Evolutionary conservation across 1,140 invertebrate genomes (phyloP), one percentile per base, ranked within the genome.

Genomic region (Ridgeia piscesae): DNA sequence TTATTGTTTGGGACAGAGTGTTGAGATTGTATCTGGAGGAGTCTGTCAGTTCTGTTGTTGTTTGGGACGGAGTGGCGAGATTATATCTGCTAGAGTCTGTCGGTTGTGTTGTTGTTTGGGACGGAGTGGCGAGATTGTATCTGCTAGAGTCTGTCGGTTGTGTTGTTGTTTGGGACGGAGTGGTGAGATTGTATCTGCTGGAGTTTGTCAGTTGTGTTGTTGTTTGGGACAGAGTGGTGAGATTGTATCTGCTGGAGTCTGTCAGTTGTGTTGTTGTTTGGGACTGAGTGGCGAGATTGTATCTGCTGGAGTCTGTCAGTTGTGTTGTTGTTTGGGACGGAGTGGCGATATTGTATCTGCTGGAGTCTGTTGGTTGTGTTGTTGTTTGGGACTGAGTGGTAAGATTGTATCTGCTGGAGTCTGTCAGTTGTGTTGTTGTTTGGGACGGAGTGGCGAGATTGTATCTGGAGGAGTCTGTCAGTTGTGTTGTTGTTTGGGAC

Each of bases 171-270:
- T 89, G n/a, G 4, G 34, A 33, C 34, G 9, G n/a, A 34, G n/a
- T 89, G 34, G 34, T 14, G n/a, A 33, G n/a, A 89, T 89, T 17
- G 89, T 14, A 89, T 89, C 4, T 14, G 4, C n/a, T 89, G 4
- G 89, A 89, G n/a, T 2, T 9, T 89, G 34, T 89, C 89, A 34
- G n/a, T 89, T 11, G 42, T 42, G 42, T 42, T 42, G 42, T 42
- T 42, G 42, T 42, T 42, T 42, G 42, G 4, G 42, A 42, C 42
- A 42, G 42, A 11, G 42, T 42, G 42, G 42, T 11, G 42, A 42
- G 42, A 42, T 42, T 11, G 34, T 33, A 14, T 89, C 89, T 6
- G 4, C 34, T 34, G 4, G 98, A 99, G 94, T 98, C 98, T 95
- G 98, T 99, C 0, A 97, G 97, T 95, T 89, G 8, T 89, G 14